Evolutionary conservation across 1,140 invertebrate genomes (phyloP).

Genomic region (Chironomus striatipennis): DNA sequence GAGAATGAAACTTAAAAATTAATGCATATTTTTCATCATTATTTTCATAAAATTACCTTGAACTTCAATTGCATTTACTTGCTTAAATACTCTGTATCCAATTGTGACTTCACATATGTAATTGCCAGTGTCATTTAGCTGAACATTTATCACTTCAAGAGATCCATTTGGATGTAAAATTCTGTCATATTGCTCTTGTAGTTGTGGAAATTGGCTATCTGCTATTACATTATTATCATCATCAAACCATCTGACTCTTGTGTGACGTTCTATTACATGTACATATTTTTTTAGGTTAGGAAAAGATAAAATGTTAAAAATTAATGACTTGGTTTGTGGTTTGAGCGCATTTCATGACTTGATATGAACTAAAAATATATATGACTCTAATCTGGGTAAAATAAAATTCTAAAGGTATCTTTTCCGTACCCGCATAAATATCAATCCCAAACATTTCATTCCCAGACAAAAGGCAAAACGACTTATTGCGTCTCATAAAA

Average conservation of each 20-base stretch:
- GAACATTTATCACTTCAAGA: conserved; percentile 52
- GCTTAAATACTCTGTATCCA: conserved; percentile 51
- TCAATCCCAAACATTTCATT: no score
- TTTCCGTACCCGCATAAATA: no score
- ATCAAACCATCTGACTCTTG: not conserved
- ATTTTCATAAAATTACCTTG: conserved; percentile 49
- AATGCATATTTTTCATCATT: not conserved
- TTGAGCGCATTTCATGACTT: no score
- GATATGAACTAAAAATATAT: no score
- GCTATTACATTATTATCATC: not conserved
- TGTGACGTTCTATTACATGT: not conserved
- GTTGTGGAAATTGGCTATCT: conserved; percentile 27
- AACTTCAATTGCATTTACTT: conserved; percentile 65
- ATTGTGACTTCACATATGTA: conserved; percentile 58
- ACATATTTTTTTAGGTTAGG: no score
- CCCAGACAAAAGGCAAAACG: no score
- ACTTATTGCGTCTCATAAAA: no score
- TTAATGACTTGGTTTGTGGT: no score
- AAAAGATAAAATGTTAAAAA: no score
- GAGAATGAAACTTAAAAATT: not conserved
- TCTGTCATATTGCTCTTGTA: conserved; percentile 32
- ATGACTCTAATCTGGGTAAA: no score
- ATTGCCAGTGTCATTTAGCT: conserved; percentile 56
- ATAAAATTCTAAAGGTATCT: no score
- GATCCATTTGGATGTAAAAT: conserved; percentile 58